A percentile compares a stretch with the other conserved stretches of the same genome.
Conservation (phyloP, 2,797 vertebrate genomes). For the Dallia pectoralis region DNA sequence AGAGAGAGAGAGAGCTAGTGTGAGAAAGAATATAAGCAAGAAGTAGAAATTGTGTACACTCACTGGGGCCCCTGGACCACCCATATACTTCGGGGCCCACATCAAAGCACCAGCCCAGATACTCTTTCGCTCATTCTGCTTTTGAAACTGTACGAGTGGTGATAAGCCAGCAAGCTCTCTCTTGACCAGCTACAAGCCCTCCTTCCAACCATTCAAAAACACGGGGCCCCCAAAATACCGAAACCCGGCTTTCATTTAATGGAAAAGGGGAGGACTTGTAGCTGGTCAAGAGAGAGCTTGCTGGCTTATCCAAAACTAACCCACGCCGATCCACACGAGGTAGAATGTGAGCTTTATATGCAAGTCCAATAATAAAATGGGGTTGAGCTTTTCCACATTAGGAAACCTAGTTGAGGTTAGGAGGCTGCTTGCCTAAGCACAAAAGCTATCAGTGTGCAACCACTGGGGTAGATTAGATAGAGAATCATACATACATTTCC, state of each 20-base stretch:
- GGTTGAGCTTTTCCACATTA: constrained; percentile 57
- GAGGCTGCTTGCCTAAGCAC: constrained; percentile 54
- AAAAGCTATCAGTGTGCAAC: constrained; percentile 61
- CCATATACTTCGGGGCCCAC: constrained; percentile 53
- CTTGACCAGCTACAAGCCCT: constrained; percentile 50
- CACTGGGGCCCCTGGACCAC: constrained; percentile 55
- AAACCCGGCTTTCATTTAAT: constrained; percentile 48
- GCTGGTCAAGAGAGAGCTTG: constrained; percentile 43
- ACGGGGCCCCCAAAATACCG: constrained; percentile 42
- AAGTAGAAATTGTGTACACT: constrained; percentile 39
- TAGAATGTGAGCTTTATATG: constrained; percentile 55
- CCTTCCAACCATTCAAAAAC: constrained; percentile 48
- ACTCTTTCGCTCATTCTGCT: constrained; percentile 40
- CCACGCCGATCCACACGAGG: constrained; percentile 28
- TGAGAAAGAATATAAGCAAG: constrained; percentile 45
- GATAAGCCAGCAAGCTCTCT: constrained; percentile 53
- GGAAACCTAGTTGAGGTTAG: constrained; percentile 31
- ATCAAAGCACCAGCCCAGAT: constrained; percentile 59
- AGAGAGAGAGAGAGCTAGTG: constrained; percentile 42
- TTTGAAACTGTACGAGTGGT: constrained; percentile 51
- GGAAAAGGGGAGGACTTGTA: constrained; percentile 36
- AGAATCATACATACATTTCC: constrained; percentile 63
- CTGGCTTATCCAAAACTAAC: constrained; percentile 40
- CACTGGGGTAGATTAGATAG: constrained; percentile 58
- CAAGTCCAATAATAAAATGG: constrained; percentile 46